Evolutionary conservation across 2,888 invertebrate species (phyloP), one percentile per base, ranked within the genome.

Genomic region (Noctua pronuba): DNA sequence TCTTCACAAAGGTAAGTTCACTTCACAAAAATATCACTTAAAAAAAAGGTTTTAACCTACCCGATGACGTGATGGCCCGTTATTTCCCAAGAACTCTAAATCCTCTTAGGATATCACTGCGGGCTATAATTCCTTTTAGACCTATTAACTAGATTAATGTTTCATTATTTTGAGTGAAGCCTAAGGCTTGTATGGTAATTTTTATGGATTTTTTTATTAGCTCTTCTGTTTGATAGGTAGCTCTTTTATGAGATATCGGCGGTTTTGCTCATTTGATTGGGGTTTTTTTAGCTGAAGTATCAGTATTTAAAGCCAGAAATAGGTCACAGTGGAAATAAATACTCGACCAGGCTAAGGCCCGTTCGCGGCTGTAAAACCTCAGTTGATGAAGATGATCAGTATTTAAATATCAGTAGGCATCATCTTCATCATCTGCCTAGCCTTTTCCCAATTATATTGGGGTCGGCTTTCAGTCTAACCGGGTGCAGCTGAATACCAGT

Each of bases 131-230:
- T 83, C 78, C 68, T 78, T 87, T 79, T 72, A 76, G 71, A 67
- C 58, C 79, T 87, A 87, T 89, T 88, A 88, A 84, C 70, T 83
- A 84, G 85, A 87, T 89, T 85, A 89, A 91, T 90, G 89, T 85
- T 89, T 88, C 87, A 90, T 91, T 89, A 90, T 87, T 88, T 88
- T 88, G 84, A 89, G 89, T 89, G 88, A 80, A 79, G 70, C 71
- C 73, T 55, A 44, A 67, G 75, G 73, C 69, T 74, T 78, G 60
- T 76, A 78, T 80, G 85, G 83, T 81, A 79, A 86, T 85, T 82
- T 82, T 88, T 72, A 88, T 85, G 77, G 65, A 69, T 28, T 41
- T 62, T 82, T 88, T 85, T 85, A 87, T 72, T 84, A 67, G 73
- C 41, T 73, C 38, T 64, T 65, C 46, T 46, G 66, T 77, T 72